These are phyloP conservation scores for Drosophila sordidula DNA, from an alignment of 2,888 invertebrate species.

Conservation along the genomic window DNA sequence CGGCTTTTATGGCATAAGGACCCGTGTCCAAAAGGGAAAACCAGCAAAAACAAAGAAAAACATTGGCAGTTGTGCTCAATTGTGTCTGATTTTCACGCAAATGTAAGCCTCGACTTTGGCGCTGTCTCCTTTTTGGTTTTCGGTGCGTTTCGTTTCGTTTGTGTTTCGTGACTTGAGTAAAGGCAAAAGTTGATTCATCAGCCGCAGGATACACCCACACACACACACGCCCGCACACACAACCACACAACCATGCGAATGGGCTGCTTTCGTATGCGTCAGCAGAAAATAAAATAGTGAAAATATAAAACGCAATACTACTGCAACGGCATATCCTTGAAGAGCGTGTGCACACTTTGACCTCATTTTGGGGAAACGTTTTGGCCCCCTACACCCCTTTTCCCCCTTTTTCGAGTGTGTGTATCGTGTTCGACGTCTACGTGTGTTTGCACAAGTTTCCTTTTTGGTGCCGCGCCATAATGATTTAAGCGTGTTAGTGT, in stretches of 20 bases:
- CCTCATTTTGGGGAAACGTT: conserved; percentile 64
- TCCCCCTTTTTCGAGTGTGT: conserved; percentile 8
- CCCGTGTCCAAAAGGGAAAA: conserved; percentile 4
- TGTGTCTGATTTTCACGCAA: conserved; percentile 77
- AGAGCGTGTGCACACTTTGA: conserved; percentile 66
- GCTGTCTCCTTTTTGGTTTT: conserved; percentile 23
- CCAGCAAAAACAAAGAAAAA: neutral
- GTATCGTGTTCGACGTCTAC: conserved; percentile 24
- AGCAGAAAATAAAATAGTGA: conserved; percentile 76
- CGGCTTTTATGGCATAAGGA: conserved; percentile 36
- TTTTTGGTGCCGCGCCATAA: conserved; percentile 51
- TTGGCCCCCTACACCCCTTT: neutral
- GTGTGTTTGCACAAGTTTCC: conserved; percentile 58
- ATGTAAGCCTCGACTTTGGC: conserved; percentile 68
- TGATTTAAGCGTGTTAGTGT: conserved; percentile 69
- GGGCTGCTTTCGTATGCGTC: conserved; percentile 63
- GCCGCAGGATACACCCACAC: conserved; percentile 67
- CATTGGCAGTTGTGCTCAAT: conserved; percentile 52
- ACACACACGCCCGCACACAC: conserved; percentile 19
- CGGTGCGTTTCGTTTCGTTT: conserved; percentile 62
- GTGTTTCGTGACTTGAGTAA: conserved; percentile 79
- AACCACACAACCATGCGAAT: conserved; percentile 3
- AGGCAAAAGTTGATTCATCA: conserved; percentile 81
- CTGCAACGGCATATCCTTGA: conserved; percentile 66
- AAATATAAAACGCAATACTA: conserved; percentile 69